Evolutionary conservation across 1,140 invertebrate genomes (phyloP).

Genomic region (Sminthurinus signatus): DNA sequence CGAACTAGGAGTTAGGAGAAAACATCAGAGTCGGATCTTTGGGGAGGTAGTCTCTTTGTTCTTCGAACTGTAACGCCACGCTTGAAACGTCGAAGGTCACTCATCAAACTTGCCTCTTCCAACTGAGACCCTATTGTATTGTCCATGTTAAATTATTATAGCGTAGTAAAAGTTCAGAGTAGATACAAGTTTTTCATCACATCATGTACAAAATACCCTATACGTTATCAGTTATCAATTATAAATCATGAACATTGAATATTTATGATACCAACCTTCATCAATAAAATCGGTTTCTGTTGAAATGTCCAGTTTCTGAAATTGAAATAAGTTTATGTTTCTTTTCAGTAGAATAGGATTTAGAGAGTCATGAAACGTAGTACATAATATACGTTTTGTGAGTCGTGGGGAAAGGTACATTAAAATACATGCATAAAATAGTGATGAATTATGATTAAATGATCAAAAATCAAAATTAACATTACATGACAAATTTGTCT

Average conservation of each 20-base stretch:
- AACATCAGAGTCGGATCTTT: conserved; percentile 33
- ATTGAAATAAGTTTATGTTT: too few relatives aligned
- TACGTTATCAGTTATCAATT: too few relatives aligned
- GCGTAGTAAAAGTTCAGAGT: too few relatives aligned
- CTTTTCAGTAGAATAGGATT: neutral
- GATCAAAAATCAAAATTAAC: neutral
- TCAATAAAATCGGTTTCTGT: conserved; percentile 39
- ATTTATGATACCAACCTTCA: too few relatives aligned
- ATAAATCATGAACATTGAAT: too few relatives aligned
- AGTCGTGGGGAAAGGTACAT: neutral
- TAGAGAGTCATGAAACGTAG: neutral
- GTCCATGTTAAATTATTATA: too few relatives aligned
- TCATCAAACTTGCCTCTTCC: conserved; percentile 37
- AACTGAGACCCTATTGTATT: too few relatives aligned
- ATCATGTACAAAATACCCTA: too few relatives aligned
- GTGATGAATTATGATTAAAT: neutral
- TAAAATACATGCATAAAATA: neutral
- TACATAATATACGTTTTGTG: neutral
- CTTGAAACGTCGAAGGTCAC: conserved; percentile 35
- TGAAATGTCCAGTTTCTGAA: conserved; percentile 39
- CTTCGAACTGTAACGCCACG: conserved; percentile 22
- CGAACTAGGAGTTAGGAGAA: too few relatives aligned
- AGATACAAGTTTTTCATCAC: too few relatives aligned
- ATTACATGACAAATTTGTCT: conserved; percentile 4
- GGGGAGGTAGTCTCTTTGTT: conserved; percentile 26